A percentile compares a stretch with the other conserved stretches of the same genome.
Evolutionary conservation across 2,113 vertebrate species (phyloP).

Genomic region (Podilymbus podiceps): DNA sequence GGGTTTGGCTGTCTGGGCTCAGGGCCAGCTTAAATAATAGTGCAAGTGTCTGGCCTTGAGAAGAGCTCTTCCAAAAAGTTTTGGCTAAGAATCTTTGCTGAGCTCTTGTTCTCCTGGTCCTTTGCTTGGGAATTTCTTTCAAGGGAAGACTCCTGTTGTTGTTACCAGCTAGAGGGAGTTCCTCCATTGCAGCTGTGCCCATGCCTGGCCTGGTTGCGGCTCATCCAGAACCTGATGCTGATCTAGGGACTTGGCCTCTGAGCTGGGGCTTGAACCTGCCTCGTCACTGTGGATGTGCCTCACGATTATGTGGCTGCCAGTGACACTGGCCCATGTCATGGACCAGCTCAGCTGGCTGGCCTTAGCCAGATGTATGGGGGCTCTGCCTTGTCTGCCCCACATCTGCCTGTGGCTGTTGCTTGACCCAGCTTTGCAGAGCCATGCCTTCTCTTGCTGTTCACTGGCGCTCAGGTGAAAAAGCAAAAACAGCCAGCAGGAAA

Average conservation of each 20-base stretch:
- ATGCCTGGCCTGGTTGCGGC: neutral
- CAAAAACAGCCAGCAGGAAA: neutral
- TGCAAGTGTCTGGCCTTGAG: neutral
- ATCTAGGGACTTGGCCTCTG: neutral
- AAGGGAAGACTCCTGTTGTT: neutral
- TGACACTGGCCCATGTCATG: too few relatives aligned
- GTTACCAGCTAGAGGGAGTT: accelerated
- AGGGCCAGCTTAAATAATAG: neutral
- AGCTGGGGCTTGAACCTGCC: neutral
- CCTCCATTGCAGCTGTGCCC: accelerated
- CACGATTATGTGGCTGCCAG: accelerated
- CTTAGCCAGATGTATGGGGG: accelerated
- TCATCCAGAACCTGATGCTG: neutral
- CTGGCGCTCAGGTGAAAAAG: neutral
- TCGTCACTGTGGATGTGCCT: accelerated
- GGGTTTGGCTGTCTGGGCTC: neutral
- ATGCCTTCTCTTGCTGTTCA: accelerated
- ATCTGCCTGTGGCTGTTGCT: neutral
- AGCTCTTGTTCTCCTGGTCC: neutral
- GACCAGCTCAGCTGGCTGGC: neutral
- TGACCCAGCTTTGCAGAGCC: neutral
- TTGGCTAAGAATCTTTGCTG: neutral
- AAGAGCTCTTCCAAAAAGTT: neutral
- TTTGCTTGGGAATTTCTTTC: neutral
- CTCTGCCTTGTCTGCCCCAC: neutral